These are phyloP conservation scores for Dynastes grantii DNA, from an alignment of 2,888 invertebrate species.

Conservation along the genomic window DNA sequence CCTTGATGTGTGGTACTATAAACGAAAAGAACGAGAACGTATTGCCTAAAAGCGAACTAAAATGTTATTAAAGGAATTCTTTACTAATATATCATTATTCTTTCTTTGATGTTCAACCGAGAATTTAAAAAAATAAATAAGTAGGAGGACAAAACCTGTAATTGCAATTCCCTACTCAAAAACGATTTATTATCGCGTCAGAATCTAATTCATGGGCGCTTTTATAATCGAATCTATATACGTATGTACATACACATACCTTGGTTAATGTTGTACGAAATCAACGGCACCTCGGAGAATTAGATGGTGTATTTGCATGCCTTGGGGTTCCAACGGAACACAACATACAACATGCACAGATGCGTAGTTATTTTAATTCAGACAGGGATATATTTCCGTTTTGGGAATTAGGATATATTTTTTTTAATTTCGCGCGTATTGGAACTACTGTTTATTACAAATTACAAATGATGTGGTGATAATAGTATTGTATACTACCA, in stretches of 20 bases:
- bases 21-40: too few species aligned
- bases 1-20: too few species aligned
- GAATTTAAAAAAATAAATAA: background rate
- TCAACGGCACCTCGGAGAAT: slow-evolving; percentile 24
- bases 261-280: slow-evolving; percentile 32
- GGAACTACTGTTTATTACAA: too few species aligned
- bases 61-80: too few species aligned
- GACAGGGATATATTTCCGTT: too few species aligned
- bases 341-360: slow-evolving; percentile 2
- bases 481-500: too few species aligned
- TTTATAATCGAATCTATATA: slow-evolving; percentile 18
- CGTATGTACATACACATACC: background rate
- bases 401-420: too few species aligned
- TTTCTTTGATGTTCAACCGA: too few species aligned
- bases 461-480: too few species aligned
- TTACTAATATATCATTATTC: too few species aligned
- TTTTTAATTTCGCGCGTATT: too few species aligned
- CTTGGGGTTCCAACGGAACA: background rate
- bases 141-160: background rate
- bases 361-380: background rate
- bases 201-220: slow-evolving; percentile 24
- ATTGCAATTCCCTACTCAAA: background rate
- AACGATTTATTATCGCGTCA: slow-evolving; percentile 18
- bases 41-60: too few species aligned
- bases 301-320: slow-evolving; percentile 8